Base-by-base conservation (phyloP, 2,113 vertebrate species). In the Paraplagusia blochii region DNA sequence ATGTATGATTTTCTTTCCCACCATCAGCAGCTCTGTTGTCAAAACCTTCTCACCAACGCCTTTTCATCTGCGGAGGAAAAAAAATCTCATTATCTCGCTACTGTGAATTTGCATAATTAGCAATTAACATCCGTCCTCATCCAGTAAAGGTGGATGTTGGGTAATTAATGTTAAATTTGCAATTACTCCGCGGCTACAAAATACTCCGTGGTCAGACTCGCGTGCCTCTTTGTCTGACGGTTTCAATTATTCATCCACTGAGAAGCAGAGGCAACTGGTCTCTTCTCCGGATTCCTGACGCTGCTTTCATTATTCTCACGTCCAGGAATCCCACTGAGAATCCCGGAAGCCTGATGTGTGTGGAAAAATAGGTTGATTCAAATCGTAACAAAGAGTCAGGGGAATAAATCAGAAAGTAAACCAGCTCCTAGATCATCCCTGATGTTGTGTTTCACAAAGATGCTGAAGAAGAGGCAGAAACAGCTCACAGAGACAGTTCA, bases 81-180 rank as follows among this genome's bases (percentile, higher is more conserved):
- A 48, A 50, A 72, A 76, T 54, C 19, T 54, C 58, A 77, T 80
- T 67, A 76, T 69, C 66, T 43, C 54, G 66, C 70, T 22, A 61
- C 33, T 38, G 62, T 18, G 44, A 11, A 79, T 87, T 85, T 81
- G 72, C 72, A 77, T 80, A 83, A 80, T 83, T 71, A 45, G 53
- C 62, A 58, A 78, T 78, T 84, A 76, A 73, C 66, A 76, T 80
- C 58, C 73, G 61, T 53, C 51, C 56, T 82, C 65, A 65, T 72
- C 57, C 72, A 43, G 59, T 44, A 54, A 64, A 77, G 67, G 59
- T 75, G 69, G 72, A 69, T 64, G 71, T 53, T 19, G 17, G 44
- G 53, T 80, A 74, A 85, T 82, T 79, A 75, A 82, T 69, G 66
- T 73, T 68, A 74, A 58, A 73, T 76, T 48, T 48, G 58, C 64